Conservation (phyloP, 1,140 invertebrate species). For the Caenorhabditis tropicalis region DNA sequence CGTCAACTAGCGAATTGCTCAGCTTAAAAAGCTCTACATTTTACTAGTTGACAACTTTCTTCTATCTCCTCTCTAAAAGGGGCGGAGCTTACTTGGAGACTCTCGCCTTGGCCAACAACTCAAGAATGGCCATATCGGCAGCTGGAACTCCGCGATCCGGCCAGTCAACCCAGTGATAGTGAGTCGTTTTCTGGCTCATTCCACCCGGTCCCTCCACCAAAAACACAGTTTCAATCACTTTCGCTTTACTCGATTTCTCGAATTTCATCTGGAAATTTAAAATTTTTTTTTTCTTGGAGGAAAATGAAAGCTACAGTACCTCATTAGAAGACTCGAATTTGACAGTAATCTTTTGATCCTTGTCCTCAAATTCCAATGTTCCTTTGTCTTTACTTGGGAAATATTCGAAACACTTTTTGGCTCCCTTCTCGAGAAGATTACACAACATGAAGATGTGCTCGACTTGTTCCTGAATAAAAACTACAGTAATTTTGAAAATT, state of each 20-base stretch:
- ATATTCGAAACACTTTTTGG: constrained; percentile 44
- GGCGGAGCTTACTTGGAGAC: constrained; percentile 76
- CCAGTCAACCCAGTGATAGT: constrained; percentile 57
- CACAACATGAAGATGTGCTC: constrained; percentile 50
- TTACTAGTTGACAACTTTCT: too few species aligned
- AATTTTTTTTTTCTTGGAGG: not conserved
- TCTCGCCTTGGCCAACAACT: constrained; percentile 22
- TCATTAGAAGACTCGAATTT: not conserved
- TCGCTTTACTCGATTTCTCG: not conserved
- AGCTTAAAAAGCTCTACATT: too few species aligned
- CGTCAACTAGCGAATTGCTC: too few species aligned
- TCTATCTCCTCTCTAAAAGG: too few species aligned
- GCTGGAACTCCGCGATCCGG: constrained; percentile 57
- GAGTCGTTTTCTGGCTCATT: not conserved
- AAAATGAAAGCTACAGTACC: not conserved
- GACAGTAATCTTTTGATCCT: constrained; percentile 16
- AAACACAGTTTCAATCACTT: not conserved
- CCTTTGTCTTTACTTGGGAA: constrained; percentile 13
- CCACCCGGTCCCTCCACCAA: not conserved
- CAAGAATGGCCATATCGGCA: constrained; percentile 27
- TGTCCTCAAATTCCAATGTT: constrained; percentile 8
- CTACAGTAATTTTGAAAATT: not conserved
- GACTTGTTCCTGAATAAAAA: not conserved
- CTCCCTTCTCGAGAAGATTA: not conserved
- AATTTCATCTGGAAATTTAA: not conserved